phyloP scores from a whole-genome alignment of 2,113 vertebrate species.

The Ascaphus truei region DNA sequence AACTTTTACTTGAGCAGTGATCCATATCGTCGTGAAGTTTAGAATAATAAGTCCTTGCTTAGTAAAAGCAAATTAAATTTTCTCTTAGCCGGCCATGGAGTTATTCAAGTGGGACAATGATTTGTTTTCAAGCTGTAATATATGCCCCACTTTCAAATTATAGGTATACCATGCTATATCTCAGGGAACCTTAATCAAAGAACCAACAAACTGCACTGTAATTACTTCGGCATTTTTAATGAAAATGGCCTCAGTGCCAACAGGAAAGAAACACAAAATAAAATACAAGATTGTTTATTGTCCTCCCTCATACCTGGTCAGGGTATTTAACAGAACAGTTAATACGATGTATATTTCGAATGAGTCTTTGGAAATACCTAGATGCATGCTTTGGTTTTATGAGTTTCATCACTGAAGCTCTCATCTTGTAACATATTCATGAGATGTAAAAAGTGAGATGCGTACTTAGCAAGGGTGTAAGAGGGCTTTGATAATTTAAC shows the following conservation, averaged over 20 bases:
- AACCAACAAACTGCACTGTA: background rate
- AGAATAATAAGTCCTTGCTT: slow-evolving; percentile 14
- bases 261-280: no score
- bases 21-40: background rate
- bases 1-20: slow-evolving; percentile 7
- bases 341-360: no score
- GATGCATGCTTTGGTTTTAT: no score
- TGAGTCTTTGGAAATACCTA: no score
- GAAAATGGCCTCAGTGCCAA: background rate
- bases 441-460: no score
- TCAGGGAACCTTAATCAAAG: background rate
- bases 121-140: background rate
- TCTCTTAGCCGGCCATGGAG: background rate
- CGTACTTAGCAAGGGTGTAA: no score
- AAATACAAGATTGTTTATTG: no score
- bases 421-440: no score
- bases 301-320: no score
- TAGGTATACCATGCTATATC: background rate
- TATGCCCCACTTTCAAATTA: background rate
- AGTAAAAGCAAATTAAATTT: background rate
- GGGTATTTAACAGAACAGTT: no score
- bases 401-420: no score
- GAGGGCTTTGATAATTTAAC: no score
- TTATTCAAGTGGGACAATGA: background rate
- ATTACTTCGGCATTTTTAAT: background rate